phyloP scores from a whole-genome alignment of 2,113 vertebrate genomes.

The Nestor notabilis region DNA sequence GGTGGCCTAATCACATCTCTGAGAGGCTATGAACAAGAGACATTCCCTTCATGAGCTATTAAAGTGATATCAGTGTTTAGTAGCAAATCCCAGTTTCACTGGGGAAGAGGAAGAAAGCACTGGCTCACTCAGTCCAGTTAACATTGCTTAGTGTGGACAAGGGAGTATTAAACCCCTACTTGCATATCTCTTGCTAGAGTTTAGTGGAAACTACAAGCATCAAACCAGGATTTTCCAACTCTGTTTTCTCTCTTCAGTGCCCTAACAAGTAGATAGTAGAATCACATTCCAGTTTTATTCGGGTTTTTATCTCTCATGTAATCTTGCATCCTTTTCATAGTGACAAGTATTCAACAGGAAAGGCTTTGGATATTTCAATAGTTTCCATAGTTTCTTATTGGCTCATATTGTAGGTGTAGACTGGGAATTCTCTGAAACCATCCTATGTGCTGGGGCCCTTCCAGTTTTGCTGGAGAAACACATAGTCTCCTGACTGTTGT shows the following conservation, averaged over 20 bases:
- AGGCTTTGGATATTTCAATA: neutral
- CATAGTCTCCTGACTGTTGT: neutral
- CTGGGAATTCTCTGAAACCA: neutral
- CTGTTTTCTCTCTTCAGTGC: neutral
- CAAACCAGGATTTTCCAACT: neutral
- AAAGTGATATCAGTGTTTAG: neutral
- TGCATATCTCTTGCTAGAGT: neutral
- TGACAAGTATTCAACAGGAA: neutral
- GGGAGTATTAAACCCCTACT: neutral
- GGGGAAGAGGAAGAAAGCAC: neutral
- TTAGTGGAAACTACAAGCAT: neutral
- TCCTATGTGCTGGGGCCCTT: neutral
- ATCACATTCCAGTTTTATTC: neutral
- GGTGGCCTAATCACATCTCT: neutral
- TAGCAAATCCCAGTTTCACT: neutral
- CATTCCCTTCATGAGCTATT: neutral
- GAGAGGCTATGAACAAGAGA: neutral
- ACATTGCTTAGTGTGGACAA: neutral
- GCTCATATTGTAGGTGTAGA: neutral
- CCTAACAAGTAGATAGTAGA: neutral
- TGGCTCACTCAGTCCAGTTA: neutral
- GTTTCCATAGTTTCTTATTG: neutral
- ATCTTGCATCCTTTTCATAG: neutral
- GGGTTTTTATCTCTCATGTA: neutral
- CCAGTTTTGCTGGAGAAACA: neutral